Evolutionary conservation across 2,888 invertebrate species (phyloP), one percentile per base, ranked within the genome.

Genomic region (Ceramica pisi): DNA sequence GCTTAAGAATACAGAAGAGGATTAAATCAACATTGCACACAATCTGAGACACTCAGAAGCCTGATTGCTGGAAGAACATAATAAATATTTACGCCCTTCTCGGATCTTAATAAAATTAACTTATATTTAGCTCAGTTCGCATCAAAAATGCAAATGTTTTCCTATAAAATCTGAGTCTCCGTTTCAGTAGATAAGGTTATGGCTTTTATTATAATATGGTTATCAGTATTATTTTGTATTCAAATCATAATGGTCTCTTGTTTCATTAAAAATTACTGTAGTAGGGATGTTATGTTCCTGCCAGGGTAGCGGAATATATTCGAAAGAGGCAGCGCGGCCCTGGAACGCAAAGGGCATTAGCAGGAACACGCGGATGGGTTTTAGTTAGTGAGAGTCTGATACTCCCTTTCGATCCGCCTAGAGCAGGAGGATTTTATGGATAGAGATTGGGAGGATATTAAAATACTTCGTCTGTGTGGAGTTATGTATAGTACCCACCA

Each of bases 21-120:
- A 71, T 71, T 67, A 71, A 59, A 63, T 71, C 44, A 62, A 62
- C 71, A 59, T 44, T 66, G 66, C 62, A 77, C 19, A 55, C 51
- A 71, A 73, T 78, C 57, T 65, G 55, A 46, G 55, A 46, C 50
- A 68, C 48, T 78, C 35, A 14, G 16, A 63, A 57, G 67, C 35
- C 19, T 64, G 65, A 65, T 65, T 59, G 23, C 41, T 60, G 12
- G 31, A 69, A 50, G 63, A 76, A 69, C 16, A 59, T 21, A 62
- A 62, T 75, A 63, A 69, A 67, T 76, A 75, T 69, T 69, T 63
- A 51, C 53, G 5, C 38, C 55, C 31, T 50, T 26, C 56, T 14
- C 63, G 14, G 62, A 53, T 60, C 41, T 41, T 68, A 23, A 57
- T 68, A 68, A 67, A 62, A 68, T 62, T 69, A 62, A 61, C 61